Conservation (phyloP, 2,888 invertebrate genomes). For the Cataglyphis altisquamis region DNA sequence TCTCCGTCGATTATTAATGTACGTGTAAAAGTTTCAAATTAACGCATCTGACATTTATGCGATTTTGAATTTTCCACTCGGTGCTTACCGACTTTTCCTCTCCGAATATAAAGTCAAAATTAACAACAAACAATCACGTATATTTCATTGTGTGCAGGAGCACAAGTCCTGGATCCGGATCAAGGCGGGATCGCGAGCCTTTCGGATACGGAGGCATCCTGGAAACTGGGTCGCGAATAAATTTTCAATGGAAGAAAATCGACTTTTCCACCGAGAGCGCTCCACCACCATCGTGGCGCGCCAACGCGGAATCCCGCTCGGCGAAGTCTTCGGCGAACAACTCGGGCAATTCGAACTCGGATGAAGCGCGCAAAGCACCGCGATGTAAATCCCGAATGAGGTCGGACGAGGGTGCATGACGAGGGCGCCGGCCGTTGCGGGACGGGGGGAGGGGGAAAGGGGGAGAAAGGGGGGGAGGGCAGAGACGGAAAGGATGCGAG, state of each 20-base stretch:
- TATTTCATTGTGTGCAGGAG: neutral
- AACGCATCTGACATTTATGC: neutral
- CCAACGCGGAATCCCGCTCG: neutral
- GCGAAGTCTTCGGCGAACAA: neutral
- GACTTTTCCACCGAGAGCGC: neutral
- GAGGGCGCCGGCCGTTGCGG: neutral
- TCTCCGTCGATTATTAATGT: neutral
- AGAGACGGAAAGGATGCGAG: neutral
- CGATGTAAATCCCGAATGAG: constrained; percentile 29
- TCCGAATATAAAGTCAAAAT: neutral
- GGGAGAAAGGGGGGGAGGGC: neutral
- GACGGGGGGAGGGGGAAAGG: neutral
- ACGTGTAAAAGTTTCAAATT: neutral
- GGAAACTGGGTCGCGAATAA: constrained; percentile 9
- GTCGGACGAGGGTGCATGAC: constrained; percentile 17
- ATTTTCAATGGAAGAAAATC: constrained; percentile 9
- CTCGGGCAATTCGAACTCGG: constrained; percentile 19
- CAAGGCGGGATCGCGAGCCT: neutral
- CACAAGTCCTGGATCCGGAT: neutral
- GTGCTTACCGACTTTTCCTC: neutral
- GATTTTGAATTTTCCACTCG: too few species aligned
- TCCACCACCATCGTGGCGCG: neutral
- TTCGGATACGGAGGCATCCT: neutral
- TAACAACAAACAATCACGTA: neutral
- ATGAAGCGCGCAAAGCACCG: neutral